Evolutionary conservation across 2,888 invertebrate genomes (phyloP).

Genomic region (Gortyna flavago): DNA sequence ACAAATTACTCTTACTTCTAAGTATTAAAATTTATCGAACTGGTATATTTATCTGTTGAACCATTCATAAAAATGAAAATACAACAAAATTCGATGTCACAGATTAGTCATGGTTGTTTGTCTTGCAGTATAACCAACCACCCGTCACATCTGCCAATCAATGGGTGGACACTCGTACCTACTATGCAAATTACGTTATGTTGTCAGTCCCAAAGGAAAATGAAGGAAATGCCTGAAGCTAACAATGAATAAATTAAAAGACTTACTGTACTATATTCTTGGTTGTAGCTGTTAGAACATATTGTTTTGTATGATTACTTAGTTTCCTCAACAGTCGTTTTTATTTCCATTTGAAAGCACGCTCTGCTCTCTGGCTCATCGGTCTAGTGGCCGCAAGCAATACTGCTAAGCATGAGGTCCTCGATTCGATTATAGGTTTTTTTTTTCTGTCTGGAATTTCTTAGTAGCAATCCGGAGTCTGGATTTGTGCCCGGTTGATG

Average conservation of each 20-base stretch:
- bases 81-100: constrained; percentile 1
- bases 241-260: background rate
- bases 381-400: too few relatives aligned
- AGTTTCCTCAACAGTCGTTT: background rate
- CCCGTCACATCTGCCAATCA: constrained; percentile 28
- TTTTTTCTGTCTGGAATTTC: background rate
- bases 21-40: background rate
- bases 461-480: background rate
- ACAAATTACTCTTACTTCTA: background rate
- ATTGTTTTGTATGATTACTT: background rate
- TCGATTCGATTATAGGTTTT: background rate
- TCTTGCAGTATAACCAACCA: constrained; percentile 9
- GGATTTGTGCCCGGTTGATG: background rate
- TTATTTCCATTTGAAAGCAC: background rate
- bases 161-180: constrained; percentile 9
- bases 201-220: constrained; percentile 21
- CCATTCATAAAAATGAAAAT: too few relatives aligned
- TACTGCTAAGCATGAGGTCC: too few relatives aligned
- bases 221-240: background rate
- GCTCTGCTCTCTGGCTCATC: too few relatives aligned
- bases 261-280: background rate
- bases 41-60: background rate
- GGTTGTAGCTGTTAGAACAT: background rate
- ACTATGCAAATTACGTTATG: constrained; percentile 42
- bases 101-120: constrained; percentile 17